Percentiles rank a stretch among this genome's conserved stretches.
Conservation (phyloP, 2,888 invertebrate genomes). For the Caenorhabditis drosophilae region DNA sequence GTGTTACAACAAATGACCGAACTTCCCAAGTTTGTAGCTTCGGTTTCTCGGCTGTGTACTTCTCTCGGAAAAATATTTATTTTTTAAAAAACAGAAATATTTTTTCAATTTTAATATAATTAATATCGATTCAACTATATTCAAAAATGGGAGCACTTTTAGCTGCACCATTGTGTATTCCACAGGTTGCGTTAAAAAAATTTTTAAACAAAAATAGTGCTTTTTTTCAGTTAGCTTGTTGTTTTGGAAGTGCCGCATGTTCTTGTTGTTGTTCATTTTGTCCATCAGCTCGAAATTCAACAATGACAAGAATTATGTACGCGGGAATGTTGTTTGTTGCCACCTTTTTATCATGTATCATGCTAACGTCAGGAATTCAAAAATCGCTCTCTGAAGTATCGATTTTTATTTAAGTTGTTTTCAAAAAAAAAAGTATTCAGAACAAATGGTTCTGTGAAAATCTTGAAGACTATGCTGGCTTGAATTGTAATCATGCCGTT, state of each 20-base stretch:
- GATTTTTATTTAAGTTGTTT: background rate
- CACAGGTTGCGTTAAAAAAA: constrained; percentile 22
- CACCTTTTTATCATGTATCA: constrained; percentile 86
- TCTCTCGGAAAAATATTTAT: background rate
- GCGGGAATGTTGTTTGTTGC: constrained; percentile 89
- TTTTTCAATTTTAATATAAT: too few species aligned
- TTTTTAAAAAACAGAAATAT: too few species aligned
- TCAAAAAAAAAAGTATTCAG: constrained; percentile 24
- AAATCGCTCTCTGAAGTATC: constrained; percentile 81
- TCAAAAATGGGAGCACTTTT: constrained; percentile 36
- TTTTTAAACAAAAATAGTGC: background rate
- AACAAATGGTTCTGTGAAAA: constrained; percentile 66
- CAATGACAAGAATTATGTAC: constrained; percentile 89
- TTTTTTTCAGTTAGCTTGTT: constrained; percentile 84
- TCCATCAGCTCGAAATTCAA: constrained; percentile 94
- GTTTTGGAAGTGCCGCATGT: constrained; percentile 95
- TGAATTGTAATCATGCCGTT: constrained; percentile 60
- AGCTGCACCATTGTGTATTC: constrained; percentile 24
- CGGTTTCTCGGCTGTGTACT: constrained; percentile 5
- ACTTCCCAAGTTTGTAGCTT: too few species aligned
- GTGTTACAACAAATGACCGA: too few species aligned
- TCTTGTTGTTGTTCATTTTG: constrained; percentile 94
- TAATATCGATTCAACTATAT: too few species aligned
- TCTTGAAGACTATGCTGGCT: constrained; percentile 42
- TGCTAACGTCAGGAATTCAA: constrained; percentile 87